Evolutionary conservation across 2,113 vertebrate genomes (phyloP).

Genomic region (Cygnus buccinator): DNA sequence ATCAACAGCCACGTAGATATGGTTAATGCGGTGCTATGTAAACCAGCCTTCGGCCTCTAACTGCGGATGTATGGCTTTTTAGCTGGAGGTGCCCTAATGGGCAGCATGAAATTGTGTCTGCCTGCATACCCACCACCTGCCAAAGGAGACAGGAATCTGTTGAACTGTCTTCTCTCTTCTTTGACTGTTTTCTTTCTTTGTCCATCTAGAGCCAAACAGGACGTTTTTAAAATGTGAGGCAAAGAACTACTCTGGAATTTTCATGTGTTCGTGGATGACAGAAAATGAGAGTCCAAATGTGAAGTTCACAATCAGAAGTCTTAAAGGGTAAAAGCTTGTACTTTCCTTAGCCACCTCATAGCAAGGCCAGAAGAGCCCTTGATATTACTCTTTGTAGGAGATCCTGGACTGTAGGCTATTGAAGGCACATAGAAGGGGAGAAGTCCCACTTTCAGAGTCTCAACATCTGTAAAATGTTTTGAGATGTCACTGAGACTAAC

Average conservation of each 20-base stretch:
- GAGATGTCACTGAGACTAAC: not conserved
- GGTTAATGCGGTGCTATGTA: not conserved
- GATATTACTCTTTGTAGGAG: not conserved
- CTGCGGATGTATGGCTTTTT: not conserved
- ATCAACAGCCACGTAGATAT: not conserved
- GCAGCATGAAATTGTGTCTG: not conserved
- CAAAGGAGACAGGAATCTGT: not conserved
- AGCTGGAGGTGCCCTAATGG: not conserved
- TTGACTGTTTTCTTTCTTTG: slow-evolving; percentile 15
- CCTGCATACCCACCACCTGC: not conserved
- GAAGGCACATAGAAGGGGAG: not conserved
- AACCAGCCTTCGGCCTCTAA: not conserved
- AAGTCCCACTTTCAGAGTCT: not conserved
- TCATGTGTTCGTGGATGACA: slow-evolving; percentile 78
- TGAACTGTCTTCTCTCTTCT: not conserved
- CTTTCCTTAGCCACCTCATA: not conserved
- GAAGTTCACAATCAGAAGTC: slow-evolving; percentile 71
- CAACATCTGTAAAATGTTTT: not conserved
- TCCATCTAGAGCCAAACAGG: slow-evolving; percentile 49
- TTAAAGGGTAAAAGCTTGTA: slow-evolving; percentile 67
- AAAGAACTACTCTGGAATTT: slow-evolving; percentile 78
- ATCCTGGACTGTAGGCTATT: not conserved
- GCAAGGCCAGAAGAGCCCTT: not conserved
- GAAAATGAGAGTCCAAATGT: slow-evolving; percentile 53
- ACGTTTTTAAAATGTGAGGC: slow-evolving; percentile 78